A percentile compares a stretch with the other conserved stretches of the same genome.
These are phyloP conservation scores for Stigmatopora argus DNA, from an alignment of 2,113 vertebrate species.

Conservation along the genomic window DNA sequence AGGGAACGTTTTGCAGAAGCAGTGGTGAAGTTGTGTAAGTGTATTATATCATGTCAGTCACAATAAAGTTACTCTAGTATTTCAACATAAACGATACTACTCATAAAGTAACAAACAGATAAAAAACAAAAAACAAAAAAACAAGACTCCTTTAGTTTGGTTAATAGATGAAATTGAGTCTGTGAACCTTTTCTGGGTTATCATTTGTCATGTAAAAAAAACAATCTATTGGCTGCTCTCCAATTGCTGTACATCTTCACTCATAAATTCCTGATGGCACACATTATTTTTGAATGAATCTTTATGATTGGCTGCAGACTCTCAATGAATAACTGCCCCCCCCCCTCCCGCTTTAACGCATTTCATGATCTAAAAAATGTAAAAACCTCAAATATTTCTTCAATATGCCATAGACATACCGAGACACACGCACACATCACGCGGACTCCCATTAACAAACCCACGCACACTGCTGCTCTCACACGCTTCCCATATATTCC, in stretches of 20 bases:
- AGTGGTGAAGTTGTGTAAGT: slow-evolving; percentile 66
- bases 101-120: slow-evolving; percentile 61
- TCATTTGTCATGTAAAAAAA: slow-evolving; percentile 10
- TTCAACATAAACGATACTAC: slow-evolving; percentile 54
- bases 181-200: slow-evolving; percentile 32
- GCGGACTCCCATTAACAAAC: slow-evolving; percentile 1
- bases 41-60: slow-evolving; percentile 59
- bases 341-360: slow-evolving; percentile 31
- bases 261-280: slow-evolving; percentile 50
- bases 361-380: slow-evolving; percentile 52
- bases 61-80: slow-evolving; percentile 60
- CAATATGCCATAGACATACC: slow-evolving; percentile 51
- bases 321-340: slow-evolving; percentile 27
- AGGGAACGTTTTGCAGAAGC: slow-evolving; percentile 52
- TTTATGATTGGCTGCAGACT: slow-evolving; percentile 51
- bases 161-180: slow-evolving; percentile 65
- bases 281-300: slow-evolving; percentile 36
- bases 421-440: slow-evolving; percentile 1
- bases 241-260: slow-evolving; percentile 27
- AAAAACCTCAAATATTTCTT: slow-evolving; percentile 56
- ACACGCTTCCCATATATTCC: slow-evolving; percentile 61
- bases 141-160: slow-evolving; percentile 63
- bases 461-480: slow-evolving; percentile 43
- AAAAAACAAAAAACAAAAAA: slow-evolving; percentile 40
- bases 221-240: slow-evolving; percentile 18